phyloP scores from a whole-genome alignment of 92 coral and sea anemone species.

The Heliopora coerulea region DNA sequence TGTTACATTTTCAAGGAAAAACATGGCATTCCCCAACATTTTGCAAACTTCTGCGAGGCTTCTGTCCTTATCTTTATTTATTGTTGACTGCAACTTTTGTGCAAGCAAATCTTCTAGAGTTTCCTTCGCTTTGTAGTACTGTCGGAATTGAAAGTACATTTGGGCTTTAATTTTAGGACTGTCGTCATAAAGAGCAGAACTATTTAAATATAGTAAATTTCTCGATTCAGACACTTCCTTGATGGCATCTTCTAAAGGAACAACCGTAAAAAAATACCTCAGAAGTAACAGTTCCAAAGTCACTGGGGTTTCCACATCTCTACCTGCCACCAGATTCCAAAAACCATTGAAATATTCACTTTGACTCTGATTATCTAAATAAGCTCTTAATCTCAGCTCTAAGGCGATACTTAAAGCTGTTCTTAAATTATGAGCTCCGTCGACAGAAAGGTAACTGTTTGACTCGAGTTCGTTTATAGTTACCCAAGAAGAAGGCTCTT shows the following conservation, averaged over 20 bases:
- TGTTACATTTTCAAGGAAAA: constrained; percentile 2
- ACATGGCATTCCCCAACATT: background rate
- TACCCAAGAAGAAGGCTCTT: constrained; percentile 18
- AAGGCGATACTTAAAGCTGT: constrained; percentile 16
- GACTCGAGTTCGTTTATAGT: constrained; percentile 10
- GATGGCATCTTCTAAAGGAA: constrained; percentile 15
- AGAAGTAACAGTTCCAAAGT: background rate
- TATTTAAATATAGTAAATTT: background rate
- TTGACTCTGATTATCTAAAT: constrained; percentile 21
- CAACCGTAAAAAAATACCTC: constrained; percentile 19
- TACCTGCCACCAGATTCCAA: background rate
- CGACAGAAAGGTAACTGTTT: background rate
- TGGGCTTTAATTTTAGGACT: constrained; percentile 9
- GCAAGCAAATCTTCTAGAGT: constrained; percentile 7
- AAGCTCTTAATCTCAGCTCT: constrained; percentile 28
- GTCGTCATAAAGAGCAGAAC: background rate
- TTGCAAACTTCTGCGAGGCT: background rate
- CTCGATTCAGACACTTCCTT: background rate
- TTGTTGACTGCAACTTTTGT: background rate
- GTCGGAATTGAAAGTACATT: constrained; percentile 15
- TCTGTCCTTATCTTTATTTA: background rate
- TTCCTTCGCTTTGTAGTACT: constrained; percentile 2
- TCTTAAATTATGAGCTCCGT: constrained; percentile 20
- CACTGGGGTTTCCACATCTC: background rate
- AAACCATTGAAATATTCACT: constrained; percentile 6